Percentiles rank a stretch among this genome's conserved stretches.
Conservation (phyloP, 2,113 vertebrate species). For the Phodopus roborovskii region DNA sequence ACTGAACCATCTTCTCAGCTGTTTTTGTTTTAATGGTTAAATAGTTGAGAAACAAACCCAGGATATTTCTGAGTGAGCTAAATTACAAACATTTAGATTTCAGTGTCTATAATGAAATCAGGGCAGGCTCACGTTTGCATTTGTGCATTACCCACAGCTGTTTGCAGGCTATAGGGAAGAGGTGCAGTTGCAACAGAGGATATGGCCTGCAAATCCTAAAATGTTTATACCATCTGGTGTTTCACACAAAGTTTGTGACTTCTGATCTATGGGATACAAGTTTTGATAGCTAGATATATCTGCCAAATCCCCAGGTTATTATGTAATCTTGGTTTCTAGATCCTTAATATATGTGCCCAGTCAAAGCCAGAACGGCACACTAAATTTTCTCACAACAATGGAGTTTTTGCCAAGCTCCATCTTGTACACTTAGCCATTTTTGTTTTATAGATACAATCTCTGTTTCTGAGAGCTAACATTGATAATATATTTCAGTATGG, state of each 20-base stretch:
- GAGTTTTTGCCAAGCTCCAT: slow-evolving; percentile 45
- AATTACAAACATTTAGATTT: slow-evolving; percentile 5
- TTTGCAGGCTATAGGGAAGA: neutral
- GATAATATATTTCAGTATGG: slow-evolving; percentile 39
- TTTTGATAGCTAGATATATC: neutral
- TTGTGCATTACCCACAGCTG: neutral
- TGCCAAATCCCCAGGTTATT: slow-evolving; percentile 4
- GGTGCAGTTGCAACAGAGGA: neutral
- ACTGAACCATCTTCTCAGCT: neutral
- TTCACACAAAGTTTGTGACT: neutral
- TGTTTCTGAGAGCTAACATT: slow-evolving; percentile 35
- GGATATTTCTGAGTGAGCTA: slow-evolving; percentile 24
- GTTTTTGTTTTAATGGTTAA: neutral
- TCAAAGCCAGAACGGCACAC: slow-evolving; percentile 25
- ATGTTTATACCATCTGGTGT: neutral
- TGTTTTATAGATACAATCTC: slow-evolving; percentile 54
- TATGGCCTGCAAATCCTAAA: neutral
- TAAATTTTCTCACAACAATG: slow-evolving; percentile 28
- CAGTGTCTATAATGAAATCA: neutral
- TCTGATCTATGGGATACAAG: neutral
- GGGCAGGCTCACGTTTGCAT: neutral
- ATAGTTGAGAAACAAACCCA: neutral
- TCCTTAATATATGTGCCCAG: slow-evolving; percentile 34
- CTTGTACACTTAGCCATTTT: slow-evolving; percentile 17
- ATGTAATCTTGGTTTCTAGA: slow-evolving; percentile 48